Evolutionary conservation across 2,113 vertebrate genomes (phyloP), one percentile per base, ranked within the genome.

Genomic region (Pipa parva): DNA sequence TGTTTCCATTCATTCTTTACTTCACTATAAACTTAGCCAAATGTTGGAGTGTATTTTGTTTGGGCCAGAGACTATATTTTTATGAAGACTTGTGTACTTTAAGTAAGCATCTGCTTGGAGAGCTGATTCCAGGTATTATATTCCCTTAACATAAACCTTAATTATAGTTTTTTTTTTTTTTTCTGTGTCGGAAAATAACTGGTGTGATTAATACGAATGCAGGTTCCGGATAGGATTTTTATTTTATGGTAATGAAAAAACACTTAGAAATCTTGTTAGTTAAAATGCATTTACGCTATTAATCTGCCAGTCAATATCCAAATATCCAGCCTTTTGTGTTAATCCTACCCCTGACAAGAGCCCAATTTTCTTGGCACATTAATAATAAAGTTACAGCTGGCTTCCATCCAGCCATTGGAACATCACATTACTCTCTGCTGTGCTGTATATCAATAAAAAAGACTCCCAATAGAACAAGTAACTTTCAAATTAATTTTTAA

Each of bases 1-100:
- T 69, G 51, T 57, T 54, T 52, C 56, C 56, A 69, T 69, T 46
- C 56, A 69, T 69, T 52, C 51, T 60, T 48, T 48, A 48, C 48
- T 60, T 68, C 18, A 12, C 27, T 51, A 28, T 59, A 21, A 69
- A 29, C 31, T 22, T 24, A 46, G 66, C 57, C 48, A 52, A 60
- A 54, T 52, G 28, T 42, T 67, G 49, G 33, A 39, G 33, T 52
- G 39, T 52, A 29, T 69, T 60, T 69, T 42, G 46, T 21, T 26
- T 36, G 22, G 31, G 65, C 46, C 65, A 60, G 33, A 1, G 26
- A 69, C 33, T 36, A 50, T 60, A 42, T 52, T 37, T 60, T 69
- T n/a, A 59, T 45, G 11, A 60, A 52, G 66, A 42, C 50, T 69
- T 69, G 57, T 42, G 48, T 61, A 29, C 48, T 28, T 54, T 52